Evolutionary conservation across 2,113 vertebrate genomes (phyloP), one percentile per base, ranked within the genome.

Genomic region (Heteronetta atricapilla): DNA sequence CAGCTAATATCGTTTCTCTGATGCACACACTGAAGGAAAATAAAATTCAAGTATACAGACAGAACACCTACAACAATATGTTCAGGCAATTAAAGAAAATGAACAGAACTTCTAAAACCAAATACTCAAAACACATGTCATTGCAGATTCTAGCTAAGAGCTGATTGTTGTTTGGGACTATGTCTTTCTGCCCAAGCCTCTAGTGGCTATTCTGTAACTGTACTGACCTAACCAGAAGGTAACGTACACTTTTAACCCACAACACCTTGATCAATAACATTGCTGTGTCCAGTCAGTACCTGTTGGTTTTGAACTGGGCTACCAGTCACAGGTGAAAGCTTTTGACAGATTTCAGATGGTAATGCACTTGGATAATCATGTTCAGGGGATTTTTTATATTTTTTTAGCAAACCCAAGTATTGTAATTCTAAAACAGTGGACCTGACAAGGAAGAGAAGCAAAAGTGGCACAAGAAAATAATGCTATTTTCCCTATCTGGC

Each of bases 61-160:
- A 97, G 88, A 96, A 96, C 96, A 97, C 95, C 96, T 97, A 96
- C 95, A 94, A 93, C 95, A 97, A 95, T 96, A 96, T 97, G 96
- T 90, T 97, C 94, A 94, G 63, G 88, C 95, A 96, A 96, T 96
- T 96, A 93, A 96, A 96, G 92, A 93, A 96, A 95, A 96, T 74
- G 50, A 97, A 85, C 20, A 83, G 88, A 80, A 76, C 81, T 95
- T 93, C 88, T 82, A 82, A 88, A 95, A 89, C 18, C 14, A 95
- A 95, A 82, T 88, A 94, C 85, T 95, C 40, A 72, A 80, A 87
- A 93, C 55, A 72, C 28, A 53, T 64, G 59, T 42, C 13, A 80
- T 59, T 92, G 92, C 46, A 87, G 20, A 50, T 96, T 73, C 59
- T 69, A 82, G 58, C 53, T 90, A 87, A 90, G 73, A 85, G 22